These are phyloP conservation scores for Trissolcus basalis DNA, from an alignment of 1,140 invertebrate species.

Conservation along the genomic window DNA sequence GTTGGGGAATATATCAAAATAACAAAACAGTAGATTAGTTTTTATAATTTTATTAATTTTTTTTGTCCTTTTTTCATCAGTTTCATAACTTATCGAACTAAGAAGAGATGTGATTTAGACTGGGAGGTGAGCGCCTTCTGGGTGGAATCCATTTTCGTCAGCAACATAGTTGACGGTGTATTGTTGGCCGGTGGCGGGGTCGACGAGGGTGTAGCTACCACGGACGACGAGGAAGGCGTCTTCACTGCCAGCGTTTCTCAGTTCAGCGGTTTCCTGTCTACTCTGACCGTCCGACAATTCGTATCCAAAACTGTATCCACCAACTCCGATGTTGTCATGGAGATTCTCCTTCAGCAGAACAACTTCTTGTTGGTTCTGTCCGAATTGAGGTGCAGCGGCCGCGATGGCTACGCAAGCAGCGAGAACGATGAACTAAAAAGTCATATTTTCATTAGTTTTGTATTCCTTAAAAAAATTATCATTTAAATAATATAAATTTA, in stretches of 20 bases:
- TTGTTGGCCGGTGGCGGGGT: conserved; percentile 58
- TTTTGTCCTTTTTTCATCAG: background rate
- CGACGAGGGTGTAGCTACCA: conserved; percentile 69
- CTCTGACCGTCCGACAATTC: conserved; percentile 80
- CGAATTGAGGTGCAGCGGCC: conserved; percentile 19
- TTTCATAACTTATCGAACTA: background rate
- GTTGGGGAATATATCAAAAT: too few relatives aligned
- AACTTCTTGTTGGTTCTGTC: conserved; percentile 54
- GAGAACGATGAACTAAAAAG: conserved; percentile 20
- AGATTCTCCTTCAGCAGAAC: conserved; percentile 61
- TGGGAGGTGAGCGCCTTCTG: conserved; percentile 54
- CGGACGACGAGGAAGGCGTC: conserved; percentile 49
- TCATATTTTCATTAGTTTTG: background rate
- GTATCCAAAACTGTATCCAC: conserved; percentile 72
- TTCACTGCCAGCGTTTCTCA: conserved; percentile 44
- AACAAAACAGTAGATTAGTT: background rate
- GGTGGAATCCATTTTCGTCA: conserved; percentile 71
- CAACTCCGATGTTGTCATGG: conserved; percentile 67
- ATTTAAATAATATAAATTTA: too few relatives aligned
- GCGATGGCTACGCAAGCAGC: conserved; percentile 16
- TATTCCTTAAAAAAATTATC: too few relatives aligned
- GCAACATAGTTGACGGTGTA: conserved; percentile 70
- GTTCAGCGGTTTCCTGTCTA: conserved; percentile 61
- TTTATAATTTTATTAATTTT: conserved; percentile 3
- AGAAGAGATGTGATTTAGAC: conserved; percentile 2